Percentiles rank a stretch among this genome's conserved stretches.
Conservation (phyloP, 2,797 vertebrate species). For the Acanthurus lineatus region DNA sequence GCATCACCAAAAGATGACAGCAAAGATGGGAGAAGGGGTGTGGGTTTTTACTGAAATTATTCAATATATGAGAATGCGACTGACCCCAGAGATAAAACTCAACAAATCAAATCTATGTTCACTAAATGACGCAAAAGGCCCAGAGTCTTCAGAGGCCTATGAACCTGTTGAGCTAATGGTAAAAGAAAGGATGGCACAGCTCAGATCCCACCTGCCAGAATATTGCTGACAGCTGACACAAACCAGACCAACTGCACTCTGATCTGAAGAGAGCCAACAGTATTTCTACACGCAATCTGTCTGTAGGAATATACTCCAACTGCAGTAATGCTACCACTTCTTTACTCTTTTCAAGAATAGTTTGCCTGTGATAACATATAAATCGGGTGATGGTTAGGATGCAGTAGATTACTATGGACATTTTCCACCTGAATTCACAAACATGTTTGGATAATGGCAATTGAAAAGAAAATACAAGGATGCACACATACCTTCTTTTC, state of each 20-base stretch:
- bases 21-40: constrained; percentile 7
- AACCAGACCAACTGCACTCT: constrained; percentile 43
- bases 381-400: not conserved
- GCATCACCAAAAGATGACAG: constrained; percentile 19
- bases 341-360: not conserved
- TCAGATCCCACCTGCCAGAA: constrained; percentile 39
- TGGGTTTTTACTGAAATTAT: not conserved
- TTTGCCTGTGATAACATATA: not conserved
- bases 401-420: not conserved
- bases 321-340: not conserved
- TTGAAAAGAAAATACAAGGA: not conserved
- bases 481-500: not conserved
- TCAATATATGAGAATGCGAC: constrained; percentile 45
- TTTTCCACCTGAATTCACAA: constrained; percentile 1
- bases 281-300: constrained; percentile 33
- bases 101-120: constrained; percentile 58
- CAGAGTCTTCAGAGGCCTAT: constrained; percentile 46
- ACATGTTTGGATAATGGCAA: not conserved
- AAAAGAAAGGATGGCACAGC: constrained; percentile 55
- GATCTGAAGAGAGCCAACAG: constrained; percentile 16
- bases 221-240: constrained; percentile 54
- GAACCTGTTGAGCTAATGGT: constrained; percentile 47
- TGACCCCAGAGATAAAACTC: constrained; percentile 47
- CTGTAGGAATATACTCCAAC: constrained; percentile 1
- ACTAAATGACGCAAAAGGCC: constrained; percentile 29